Evolutionary conservation across 1,140 invertebrate genomes (phyloP).

Genomic region (Dinoponera quadriceps): DNA sequence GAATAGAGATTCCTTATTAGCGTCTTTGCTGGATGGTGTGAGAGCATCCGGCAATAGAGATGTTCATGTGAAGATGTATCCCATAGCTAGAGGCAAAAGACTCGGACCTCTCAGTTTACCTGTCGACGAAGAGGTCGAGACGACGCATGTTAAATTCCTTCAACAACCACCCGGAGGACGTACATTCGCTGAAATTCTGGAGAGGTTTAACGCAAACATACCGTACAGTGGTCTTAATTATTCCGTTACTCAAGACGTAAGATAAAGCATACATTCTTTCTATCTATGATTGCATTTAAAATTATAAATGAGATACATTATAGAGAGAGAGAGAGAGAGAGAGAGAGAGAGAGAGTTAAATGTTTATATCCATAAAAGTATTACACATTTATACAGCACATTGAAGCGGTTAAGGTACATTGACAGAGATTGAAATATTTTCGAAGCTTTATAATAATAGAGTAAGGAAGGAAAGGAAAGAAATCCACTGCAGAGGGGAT

Average conservation of each 20-base stretch:
- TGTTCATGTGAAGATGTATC: conserved; percentile 97
- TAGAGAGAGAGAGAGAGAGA: no score
- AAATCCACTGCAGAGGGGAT: not conserved
- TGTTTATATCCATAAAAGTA: not conserved
- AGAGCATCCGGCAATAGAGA: conserved; percentile 98
- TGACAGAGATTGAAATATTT: conserved; percentile 32
- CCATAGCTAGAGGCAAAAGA: conserved; percentile 93
- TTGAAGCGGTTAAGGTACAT: conserved; percentile 70
- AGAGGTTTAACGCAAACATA: conserved; percentile 98
- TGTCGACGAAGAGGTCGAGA: conserved; percentile 98
- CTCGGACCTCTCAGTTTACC: conserved; percentile 94
- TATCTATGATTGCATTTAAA: not conserved
- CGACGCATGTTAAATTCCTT: conserved; percentile 93
- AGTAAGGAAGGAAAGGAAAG: conserved; percentile 5
- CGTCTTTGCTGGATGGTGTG: conserved; percentile 97
- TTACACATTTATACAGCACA: conserved; percentile 67
- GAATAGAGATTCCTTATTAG: conserved; percentile 96
- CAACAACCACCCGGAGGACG: conserved; percentile 89
- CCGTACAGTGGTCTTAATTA: conserved; percentile 99
- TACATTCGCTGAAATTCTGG: conserved; percentile 90
- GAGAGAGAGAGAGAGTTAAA: no score
- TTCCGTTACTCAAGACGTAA: conserved; percentile 97
- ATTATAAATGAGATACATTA: conserved; percentile 35
- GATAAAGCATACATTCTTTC: conserved; percentile 76
- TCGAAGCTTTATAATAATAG: conserved; percentile 24